Evolutionary conservation across 2,888 invertebrate species (phyloP).

Genomic region (Selenia dentaria): DNA sequence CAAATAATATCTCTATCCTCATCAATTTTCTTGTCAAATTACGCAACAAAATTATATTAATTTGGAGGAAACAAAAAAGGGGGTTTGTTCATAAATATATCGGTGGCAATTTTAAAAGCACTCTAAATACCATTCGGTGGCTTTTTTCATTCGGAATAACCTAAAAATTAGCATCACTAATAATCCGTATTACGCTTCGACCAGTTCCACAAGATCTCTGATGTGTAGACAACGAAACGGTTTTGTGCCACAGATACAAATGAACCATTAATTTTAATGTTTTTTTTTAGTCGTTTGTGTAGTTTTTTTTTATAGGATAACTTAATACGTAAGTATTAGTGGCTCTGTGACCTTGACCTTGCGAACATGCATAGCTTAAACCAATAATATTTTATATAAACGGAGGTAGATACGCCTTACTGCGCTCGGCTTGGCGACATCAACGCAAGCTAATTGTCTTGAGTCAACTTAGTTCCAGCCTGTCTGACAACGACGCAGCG

Average conservation of each 20-base stretch:
- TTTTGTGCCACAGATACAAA: not conserved
- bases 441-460: too few species aligned
- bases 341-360: too few species aligned
- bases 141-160: constrained; percentile 64
- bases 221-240: not conserved
- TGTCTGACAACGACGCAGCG: too few species aligned
- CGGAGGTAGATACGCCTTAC: too few species aligned
- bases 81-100: constrained; percentile 74
- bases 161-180: constrained; percentile 77
- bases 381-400: too few species aligned
- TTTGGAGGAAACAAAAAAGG: constrained; percentile 46
- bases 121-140: constrained; percentile 68
- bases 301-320: too few species aligned
- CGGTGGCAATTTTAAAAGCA: constrained; percentile 72
- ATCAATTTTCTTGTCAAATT: constrained; percentile 33
- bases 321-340: too few species aligned
- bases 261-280: not conserved
- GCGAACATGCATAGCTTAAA: too few species aligned
- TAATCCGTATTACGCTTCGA: constrained; percentile 53
- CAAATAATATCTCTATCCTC: constrained; percentile 15
- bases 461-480: too few species aligned
- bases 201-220: constrained; percentile 45
- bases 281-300: too few species aligned
- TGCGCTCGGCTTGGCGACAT: too few species aligned
- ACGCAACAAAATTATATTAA: constrained; percentile 41